A percentile compares a stretch with the other conserved stretches of the same genome.
phyloP scores from a whole-genome alignment of 2,888 invertebrate species.

The Opisthograptis luteolata region DNA sequence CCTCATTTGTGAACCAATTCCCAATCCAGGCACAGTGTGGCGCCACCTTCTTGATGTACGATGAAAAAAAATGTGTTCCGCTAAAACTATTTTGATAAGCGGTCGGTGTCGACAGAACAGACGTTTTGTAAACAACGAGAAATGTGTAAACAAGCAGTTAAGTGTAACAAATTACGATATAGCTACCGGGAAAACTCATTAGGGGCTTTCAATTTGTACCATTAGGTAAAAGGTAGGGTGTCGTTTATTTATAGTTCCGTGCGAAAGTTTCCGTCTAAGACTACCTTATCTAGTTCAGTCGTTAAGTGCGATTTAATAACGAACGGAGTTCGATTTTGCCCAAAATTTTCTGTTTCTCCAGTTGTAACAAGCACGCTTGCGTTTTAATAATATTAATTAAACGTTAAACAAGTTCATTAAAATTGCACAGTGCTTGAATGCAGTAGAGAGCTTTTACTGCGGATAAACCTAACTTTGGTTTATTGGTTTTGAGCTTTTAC shows the following conservation, averaged over 20 bases:
- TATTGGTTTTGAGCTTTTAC: too few species aligned
- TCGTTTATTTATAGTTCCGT: slow-evolving; percentile 35
- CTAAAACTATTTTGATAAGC: slow-evolving; percentile 28
- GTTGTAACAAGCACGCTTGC: too few species aligned
- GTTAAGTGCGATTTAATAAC: slow-evolving; percentile 3
- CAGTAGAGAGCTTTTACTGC: too few species aligned
- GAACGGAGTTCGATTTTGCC: neutral
- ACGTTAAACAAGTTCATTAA: neutral
- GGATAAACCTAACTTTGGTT: too few species aligned
- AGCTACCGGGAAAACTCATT: slow-evolving; percentile 33
- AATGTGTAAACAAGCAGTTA: slow-evolving; percentile 25
- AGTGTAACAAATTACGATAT: slow-evolving; percentile 35
- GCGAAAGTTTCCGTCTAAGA: slow-evolving; percentile 28
- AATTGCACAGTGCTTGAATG: neutral
- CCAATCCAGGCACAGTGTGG: too few species aligned
- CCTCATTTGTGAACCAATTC: too few species aligned
- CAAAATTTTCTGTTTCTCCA: neutral
- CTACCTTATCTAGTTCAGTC: slow-evolving; percentile 7
- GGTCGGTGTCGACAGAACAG: slow-evolving; percentile 18
- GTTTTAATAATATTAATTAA: too few species aligned
- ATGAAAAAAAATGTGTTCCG: too few species aligned
- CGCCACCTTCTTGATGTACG: too few species aligned
- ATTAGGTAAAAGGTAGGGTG: slow-evolving; percentile 37
- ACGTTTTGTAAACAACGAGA: slow-evolving; percentile 19
- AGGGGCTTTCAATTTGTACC: slow-evolving; percentile 37